These are phyloP conservation scores for Zaprionus obscuricornis DNA, from an alignment of 2,888 invertebrate species.

Conservation along the genomic window DNA sequence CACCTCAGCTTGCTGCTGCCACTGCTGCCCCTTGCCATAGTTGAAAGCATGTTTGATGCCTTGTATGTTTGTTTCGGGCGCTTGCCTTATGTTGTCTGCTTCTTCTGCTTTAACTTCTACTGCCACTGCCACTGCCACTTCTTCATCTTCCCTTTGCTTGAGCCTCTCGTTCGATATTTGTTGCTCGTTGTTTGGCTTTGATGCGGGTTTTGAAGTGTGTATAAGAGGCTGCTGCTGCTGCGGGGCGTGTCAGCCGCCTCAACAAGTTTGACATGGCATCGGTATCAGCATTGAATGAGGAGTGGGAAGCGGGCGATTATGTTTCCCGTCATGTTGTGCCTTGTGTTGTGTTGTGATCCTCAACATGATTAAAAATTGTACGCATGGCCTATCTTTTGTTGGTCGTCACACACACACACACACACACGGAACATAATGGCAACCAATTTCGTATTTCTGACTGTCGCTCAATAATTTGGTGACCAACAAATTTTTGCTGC, in stretches of 20 bases:
- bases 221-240: not conserved
- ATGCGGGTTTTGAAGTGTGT: constrained; percentile 41
- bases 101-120: no score
- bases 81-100: constrained; percentile 1
- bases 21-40: not conserved
- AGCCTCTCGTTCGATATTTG: not conserved
- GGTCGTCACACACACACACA: constrained; percentile 14
- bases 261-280: constrained; percentile 66
- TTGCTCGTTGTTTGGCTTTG: constrained; percentile 20
- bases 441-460: constrained; percentile 13
- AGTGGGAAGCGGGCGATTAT: not conserved
- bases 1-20: no score
- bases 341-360: constrained; percentile 45
- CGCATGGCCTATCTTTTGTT: constrained; percentile 61
- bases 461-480: constrained; percentile 25
- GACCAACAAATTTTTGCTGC: constrained; percentile 29
- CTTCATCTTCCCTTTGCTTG: constrained; percentile 8
- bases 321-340: constrained; percentile 3
- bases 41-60: constrained; percentile 44
- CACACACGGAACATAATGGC: constrained; percentile 17
- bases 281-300: constrained; percentile 1
- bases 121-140: constrained; percentile 28
- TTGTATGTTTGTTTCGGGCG: constrained; percentile 50
- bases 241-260: constrained; percentile 32
- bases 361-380: constrained; percentile 74